Evolutionary conservation across 2,113 vertebrate genomes (phyloP).

Genomic region (Strix aluco): DNA sequence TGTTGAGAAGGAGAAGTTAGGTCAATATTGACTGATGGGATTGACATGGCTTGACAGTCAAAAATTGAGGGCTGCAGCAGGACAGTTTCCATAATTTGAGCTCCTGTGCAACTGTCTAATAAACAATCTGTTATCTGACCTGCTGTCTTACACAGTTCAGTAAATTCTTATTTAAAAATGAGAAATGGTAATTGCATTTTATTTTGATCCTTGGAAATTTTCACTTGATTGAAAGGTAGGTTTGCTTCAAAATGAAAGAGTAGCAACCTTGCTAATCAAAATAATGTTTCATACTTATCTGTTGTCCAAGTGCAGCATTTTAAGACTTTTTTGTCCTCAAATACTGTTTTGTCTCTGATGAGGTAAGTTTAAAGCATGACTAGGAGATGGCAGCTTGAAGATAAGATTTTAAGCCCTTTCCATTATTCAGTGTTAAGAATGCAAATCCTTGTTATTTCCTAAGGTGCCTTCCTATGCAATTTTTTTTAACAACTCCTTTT

Average conservation of each 20-base stretch:
- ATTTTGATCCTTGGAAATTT: background rate
- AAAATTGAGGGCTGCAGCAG: background rate
- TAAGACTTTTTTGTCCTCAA: background rate
- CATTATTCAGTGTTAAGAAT: background rate
- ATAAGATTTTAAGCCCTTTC: background rate
- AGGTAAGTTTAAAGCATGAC: background rate
- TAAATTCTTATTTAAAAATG: background rate
- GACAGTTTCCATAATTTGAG: background rate
- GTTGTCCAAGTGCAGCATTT: background rate
- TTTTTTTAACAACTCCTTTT: background rate
- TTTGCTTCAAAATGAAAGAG: background rate
- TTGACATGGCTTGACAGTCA: background rate
- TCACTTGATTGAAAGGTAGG: background rate
- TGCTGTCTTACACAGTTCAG: background rate
- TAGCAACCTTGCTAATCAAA: background rate
- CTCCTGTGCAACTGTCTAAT: background rate
- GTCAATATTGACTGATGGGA: slow-evolving; percentile 6
- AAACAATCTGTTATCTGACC: background rate
- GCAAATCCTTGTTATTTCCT: background rate
- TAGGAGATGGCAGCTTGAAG: background rate
- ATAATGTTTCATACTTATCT: background rate
- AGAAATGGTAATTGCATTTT: background rate
- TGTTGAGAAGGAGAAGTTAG: background rate
- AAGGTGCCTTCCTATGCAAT: background rate
- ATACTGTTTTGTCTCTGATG: background rate